Conservation (phyloP, 2,888 invertebrate genomes). For the Drosophila imparisetae region DNA sequence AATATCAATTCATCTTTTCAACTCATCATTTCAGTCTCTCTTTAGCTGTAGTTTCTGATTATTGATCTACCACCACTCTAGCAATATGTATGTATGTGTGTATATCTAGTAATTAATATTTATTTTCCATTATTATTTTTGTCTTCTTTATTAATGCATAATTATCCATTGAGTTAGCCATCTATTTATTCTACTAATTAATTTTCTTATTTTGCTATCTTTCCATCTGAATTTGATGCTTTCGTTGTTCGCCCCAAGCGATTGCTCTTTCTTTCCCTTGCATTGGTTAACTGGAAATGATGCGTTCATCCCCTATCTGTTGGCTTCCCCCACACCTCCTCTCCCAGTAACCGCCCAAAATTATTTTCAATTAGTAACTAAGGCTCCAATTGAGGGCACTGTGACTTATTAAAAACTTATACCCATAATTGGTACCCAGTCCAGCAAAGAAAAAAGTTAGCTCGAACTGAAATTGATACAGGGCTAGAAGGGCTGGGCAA, state of each 20-base stretch:
- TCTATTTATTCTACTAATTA: not conserved
- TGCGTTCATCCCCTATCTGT: conserved; percentile 1
- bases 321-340: not conserved
- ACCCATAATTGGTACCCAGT: conserved; percentile 52
- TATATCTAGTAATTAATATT: not conserved
- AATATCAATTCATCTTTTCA: not conserved
- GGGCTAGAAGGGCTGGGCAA: not conserved
- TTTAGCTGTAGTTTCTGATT: not conserved
- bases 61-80: not conserved
- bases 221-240: conserved; percentile 2
- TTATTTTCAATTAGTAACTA: conserved; percentile 49
- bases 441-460: conserved; percentile 24
- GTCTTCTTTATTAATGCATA: not conserved
- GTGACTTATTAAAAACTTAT: conserved; percentile 62
- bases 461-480: conserved; percentile 3
- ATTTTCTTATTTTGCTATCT: not conserved
- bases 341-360: too few species aligned
- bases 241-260: conserved; percentile 5
- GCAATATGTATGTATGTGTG: not conserved
- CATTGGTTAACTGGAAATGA: conserved; percentile 33
- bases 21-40: not conserved
- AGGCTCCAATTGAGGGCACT: conserved; percentile 52
- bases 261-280: not conserved
- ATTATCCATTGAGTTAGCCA: not conserved
- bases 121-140: not conserved